Base-by-base conservation (phyloP, 92 coral and sea anemone genomes). In the Actinernus sp. region DNA sequence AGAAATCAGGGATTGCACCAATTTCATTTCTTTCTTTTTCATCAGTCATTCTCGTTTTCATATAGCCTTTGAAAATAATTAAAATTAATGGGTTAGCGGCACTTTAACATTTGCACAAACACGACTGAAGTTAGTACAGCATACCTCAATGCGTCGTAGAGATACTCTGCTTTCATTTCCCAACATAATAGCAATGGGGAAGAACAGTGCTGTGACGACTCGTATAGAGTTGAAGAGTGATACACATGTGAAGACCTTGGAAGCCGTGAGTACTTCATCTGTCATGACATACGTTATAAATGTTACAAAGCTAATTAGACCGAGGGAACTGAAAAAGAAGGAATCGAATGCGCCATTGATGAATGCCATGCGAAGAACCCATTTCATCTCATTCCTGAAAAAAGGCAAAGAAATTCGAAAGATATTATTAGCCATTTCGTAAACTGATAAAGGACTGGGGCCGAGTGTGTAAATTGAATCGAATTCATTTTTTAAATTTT, bases 261-360 rank as follows among this genome's bases (percentile, higher is more conserved):
- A 74, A 1, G 92, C 91, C 8, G 96, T 89, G 19, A 89, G 68
- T 29, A 59, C 57, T 52, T 89, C 77, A 9, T 88, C 96, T 28
- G 85, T 60, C 70, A 84, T 26, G n/a, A 89, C 92, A 28, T 79
- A 89, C 1, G 91, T 65, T 47, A 74, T 44, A 69, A 89, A 89
- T 19, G 92, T 85, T 37, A 67, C 55, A 27, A 89, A 89, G 55
- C 86, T 67, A 36, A 85, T 71, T 31, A 89, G 52, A 26, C 84
- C 85, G 5, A 77, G 59, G 0, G 96, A 79, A 16, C 92, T 89
- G 78, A 89, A 89, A 88, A 89, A 89, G 76, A 89, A 89, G 25
- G 96, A 77, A 64, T 77, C 23, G 60, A 89, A 89, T 18, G 61
- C 53, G 33, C 96, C 96, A 49, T 85, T 79, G 0, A 68, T 57